Evolutionary conservation across 1,140 invertebrate genomes (phyloP), one percentile per base, ranked within the genome.

Genomic region (Cyrtorhinus lividipennis): DNA sequence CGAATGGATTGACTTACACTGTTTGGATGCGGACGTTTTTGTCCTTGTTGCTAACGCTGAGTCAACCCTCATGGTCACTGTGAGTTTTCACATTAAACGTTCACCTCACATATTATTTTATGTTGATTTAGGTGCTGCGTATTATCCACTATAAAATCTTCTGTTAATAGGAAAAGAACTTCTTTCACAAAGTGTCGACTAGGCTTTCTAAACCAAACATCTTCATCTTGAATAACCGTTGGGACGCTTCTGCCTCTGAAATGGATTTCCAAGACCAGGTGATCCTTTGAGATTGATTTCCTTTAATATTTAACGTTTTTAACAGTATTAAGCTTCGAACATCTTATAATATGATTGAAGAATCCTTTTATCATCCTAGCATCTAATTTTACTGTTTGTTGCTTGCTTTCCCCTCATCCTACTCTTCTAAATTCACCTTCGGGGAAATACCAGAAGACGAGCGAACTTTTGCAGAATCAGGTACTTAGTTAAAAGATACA

Each of bases 1-100:
- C 74, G 84, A 90, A 72, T 99, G 96, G 95, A 99, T 99, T 70
- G 97, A 99, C 75, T 92, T 94, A 73, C 92, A 98, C 78, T 99
- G 97, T 74, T 77, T 98, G 25, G 96, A 99, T 79, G 95, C 96
- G 1, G 97, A 99, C 78, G 97, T 99, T 1, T 99, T 99, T 80
- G 95, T 99, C 44, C 79, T 99, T 3, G 97, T 99, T 10, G 90
- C 92, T 2, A 99, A 99, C 81, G 90, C 96, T 0, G 96, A 99
- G 75, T 98, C 96, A 1, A 99, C 96, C n/a, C 78, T 98, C 25
- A 97, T 95, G 88, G 84, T 93, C 69, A 93, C 94, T 20, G 93
- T 95, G 76, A 80, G 81, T 78, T n/a, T n/a, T n/a, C n/a, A n/a
- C n/a, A n/a, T n/a, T n/a, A n/a, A n/a, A n/a, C n/a, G n/a, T n/a